phyloP scores from a whole-genome alignment of 1,140 invertebrate species.

The Zaprionus camerounensis region DNA sequence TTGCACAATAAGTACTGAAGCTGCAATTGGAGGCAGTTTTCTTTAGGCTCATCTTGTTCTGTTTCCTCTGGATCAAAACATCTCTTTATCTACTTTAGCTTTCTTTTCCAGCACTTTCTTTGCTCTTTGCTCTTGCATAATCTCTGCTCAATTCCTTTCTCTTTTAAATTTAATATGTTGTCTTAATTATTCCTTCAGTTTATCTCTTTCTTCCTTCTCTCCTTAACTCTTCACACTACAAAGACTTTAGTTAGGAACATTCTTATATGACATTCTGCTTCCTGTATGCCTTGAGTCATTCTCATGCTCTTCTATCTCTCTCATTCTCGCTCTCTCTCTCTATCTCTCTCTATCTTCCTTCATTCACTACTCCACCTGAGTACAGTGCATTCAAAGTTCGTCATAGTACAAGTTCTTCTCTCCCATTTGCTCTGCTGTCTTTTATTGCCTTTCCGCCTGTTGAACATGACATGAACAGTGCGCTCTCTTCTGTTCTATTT shows the following conservation, averaged over 20 bases:
- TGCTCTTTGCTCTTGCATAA: background rate
- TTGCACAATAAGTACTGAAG: too few relatives aligned
- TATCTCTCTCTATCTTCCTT: background rate
- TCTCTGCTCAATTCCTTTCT: background rate
- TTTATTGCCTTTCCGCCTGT: constrained; percentile 35
- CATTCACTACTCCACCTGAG: background rate
- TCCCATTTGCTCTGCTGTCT: constrained; percentile 4
- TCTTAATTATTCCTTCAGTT: too few relatives aligned
- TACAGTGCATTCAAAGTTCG: constrained; percentile 23
- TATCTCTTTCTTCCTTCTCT: too few relatives aligned
- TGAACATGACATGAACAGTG: constrained; percentile 58
- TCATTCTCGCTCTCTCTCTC: background rate
- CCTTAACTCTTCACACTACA: too few relatives aligned
- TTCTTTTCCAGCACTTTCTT: background rate
- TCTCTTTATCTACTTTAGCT: background rate
- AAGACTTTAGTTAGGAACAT: too few relatives aligned
- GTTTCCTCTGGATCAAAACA: background rate
- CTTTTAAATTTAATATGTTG: background rate
- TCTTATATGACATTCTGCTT: background rate
- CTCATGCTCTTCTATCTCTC: background rate
- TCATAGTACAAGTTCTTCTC: background rate
- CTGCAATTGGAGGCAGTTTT: too few relatives aligned
- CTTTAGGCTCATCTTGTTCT: too few relatives aligned
- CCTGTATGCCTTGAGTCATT: background rate
- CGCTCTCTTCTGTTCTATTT: constrained; percentile 7